Percentiles rank a stretch among this genome's conserved stretches.
phyloP scores from a whole-genome alignment of 2,888 invertebrate species.

The Cryptus viduatorius region DNA sequence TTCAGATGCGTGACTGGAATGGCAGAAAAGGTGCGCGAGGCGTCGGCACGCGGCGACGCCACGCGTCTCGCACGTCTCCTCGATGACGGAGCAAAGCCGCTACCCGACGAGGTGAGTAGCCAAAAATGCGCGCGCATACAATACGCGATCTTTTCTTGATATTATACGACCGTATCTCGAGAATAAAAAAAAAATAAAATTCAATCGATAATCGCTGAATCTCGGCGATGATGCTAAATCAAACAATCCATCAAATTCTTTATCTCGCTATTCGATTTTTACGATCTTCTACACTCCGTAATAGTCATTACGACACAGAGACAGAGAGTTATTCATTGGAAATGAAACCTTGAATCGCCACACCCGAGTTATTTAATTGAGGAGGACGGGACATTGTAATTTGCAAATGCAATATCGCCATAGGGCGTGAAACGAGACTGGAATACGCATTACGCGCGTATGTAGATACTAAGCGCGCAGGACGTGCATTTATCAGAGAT shows the following conservation, averaged over 20 bases:
- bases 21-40: slow-evolving; percentile 85
- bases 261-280: slow-evolving; percentile 12
- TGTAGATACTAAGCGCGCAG: slow-evolving; percentile 65
- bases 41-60: slow-evolving; percentile 84
- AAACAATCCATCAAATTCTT: slow-evolving; percentile 35
- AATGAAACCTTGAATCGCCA: slow-evolving; percentile 24
- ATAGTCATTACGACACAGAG: neutral
- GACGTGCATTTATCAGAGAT: slow-evolving; percentile 71
- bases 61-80: slow-evolving; percentile 83
- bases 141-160: neutral
- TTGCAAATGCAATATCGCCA: slow-evolving; percentile 61
- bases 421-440: slow-evolving; percentile 34
- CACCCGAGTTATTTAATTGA: slow-evolving; percentile 55
- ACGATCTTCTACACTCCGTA: neutral
- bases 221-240: slow-evolving; percentile 22
- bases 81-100: slow-evolving; percentile 82
- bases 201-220: slow-evolving; percentile 22
- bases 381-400: slow-evolving; percentile 57
- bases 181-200: slow-evolving; percentile 4
- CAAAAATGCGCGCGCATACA: slow-evolving; percentile 2
- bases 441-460: neutral
- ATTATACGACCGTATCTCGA: slow-evolving; percentile 1
- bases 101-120: slow-evolving; percentile 83
- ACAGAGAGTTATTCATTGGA: slow-evolving; percentile 40
- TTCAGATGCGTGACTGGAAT: slow-evolving; percentile 82